phyloP scores from a whole-genome alignment of 2,113 vertebrate genomes.

The Callithrix jacchus region DNA sequence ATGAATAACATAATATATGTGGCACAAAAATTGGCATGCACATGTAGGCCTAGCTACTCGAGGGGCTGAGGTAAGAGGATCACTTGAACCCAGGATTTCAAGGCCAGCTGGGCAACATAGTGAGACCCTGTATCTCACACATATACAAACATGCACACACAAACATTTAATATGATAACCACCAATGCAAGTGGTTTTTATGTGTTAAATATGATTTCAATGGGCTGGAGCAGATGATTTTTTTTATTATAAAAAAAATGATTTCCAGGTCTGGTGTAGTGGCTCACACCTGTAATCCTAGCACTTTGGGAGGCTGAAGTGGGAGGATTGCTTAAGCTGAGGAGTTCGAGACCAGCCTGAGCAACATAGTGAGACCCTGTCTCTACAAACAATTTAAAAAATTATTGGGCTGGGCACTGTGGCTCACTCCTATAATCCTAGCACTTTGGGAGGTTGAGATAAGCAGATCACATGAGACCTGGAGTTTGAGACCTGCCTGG shows the following conservation, averaged over 20 bases:
- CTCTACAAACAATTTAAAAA: too few relatives aligned
- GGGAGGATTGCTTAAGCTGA: not conserved
- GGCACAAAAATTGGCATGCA: not conserved
- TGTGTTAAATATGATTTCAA: not conserved
- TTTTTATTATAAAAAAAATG: not conserved
- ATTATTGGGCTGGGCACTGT: accelerated
- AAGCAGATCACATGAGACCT: too few relatives aligned
- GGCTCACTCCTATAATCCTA: too few relatives aligned
- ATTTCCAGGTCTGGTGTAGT: not conserved
- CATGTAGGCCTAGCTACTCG: not conserved
- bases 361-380: not conserved
- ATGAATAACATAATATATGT: not conserved
- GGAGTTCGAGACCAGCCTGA: not conserved
- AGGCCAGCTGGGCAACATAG: not conserved
- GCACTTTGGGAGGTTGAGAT: too few relatives aligned
- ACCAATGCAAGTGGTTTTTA: not conserved
- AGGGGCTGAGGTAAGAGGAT: not conserved
- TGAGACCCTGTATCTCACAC: not conserved
- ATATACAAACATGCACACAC: not conserved
- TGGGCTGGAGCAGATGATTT: too few relatives aligned
- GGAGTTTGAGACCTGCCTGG: too few relatives aligned
- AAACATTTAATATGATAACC: not conserved
- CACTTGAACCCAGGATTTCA: not conserved
- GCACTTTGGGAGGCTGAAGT: not conserved
- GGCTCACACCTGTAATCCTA: not conserved